phyloP scores from a whole-genome alignment of 2,113 vertebrate genomes.

The Gymnogyps californianus region DNA sequence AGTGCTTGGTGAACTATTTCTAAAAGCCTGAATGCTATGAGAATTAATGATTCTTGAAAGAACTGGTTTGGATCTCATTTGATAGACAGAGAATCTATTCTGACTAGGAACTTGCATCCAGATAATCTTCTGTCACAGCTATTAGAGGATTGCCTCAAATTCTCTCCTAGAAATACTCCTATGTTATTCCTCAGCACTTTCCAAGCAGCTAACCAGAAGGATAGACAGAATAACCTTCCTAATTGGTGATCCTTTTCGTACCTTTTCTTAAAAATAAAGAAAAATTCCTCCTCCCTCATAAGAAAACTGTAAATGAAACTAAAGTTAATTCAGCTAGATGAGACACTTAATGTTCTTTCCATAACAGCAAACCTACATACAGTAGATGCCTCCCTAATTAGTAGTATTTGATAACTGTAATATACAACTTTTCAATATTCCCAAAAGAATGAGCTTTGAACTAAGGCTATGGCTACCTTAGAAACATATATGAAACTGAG shows the following conservation, averaged over 20 bases:
- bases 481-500: background rate
- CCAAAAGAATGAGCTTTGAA: background rate
- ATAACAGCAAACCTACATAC: background rate
- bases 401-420: background rate
- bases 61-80: background rate
- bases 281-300: accelerated
- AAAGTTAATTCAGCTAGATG: background rate
- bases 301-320: background rate
- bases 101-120: background rate
- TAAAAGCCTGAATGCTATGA: background rate
- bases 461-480: background rate
- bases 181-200: background rate
- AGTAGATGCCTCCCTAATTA: background rate
- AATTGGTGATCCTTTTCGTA: background rate
- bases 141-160: background rate
- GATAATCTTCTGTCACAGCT: constrained; percentile 5
- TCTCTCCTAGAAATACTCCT: background rate
- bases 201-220: background rate
- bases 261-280: background rate
- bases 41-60: constrained; percentile 28
- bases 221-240: background rate
- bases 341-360: background rate
- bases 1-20: background rate
- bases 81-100: constrained; percentile 47
- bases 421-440: background rate